A percentile compares a stretch with the other conserved stretches of the same genome.
Conservation (phyloP, 2,113 vertebrate genomes). For the Corvus moneduloides region DNA sequence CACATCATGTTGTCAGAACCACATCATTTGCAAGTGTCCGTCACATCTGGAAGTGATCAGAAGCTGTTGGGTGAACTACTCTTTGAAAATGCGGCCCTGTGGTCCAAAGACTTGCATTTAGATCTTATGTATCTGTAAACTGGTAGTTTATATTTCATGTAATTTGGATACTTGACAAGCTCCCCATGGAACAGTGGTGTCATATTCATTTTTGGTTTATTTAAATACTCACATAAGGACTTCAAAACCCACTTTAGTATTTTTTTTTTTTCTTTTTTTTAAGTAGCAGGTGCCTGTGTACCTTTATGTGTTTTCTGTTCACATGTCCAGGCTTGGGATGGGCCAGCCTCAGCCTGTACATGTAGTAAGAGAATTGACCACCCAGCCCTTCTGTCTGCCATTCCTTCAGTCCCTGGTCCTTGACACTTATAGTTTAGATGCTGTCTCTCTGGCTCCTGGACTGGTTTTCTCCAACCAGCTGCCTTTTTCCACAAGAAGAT, state of each 20-base stretch:
- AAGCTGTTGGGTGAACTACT: not conserved
- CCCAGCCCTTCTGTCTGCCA: not conserved
- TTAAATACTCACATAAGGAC: not conserved
- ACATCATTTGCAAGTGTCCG: not conserved
- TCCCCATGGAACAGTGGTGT: not conserved
- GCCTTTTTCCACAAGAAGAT: not conserved
- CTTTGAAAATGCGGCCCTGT: not conserved
- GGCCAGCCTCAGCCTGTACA: rapidly evolving
- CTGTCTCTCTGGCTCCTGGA: not conserved
- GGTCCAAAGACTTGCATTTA: not conserved
- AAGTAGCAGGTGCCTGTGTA: not conserved
- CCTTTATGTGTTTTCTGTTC: not conserved
- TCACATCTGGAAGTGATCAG: constrained; percentile 54
- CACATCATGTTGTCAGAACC: constrained; percentile 22
- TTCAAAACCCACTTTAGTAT: not conserved
- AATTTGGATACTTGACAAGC: not conserved
- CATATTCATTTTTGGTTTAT: constrained; percentile 10
- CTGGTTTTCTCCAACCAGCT: not conserved
- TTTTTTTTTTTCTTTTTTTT: not conserved
- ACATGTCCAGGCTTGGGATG: not conserved
- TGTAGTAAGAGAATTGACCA: not conserved
- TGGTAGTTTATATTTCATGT: not conserved
- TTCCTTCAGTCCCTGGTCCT: not conserved
- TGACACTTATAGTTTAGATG: not conserved
- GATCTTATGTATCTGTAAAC: not conserved